Base-by-base conservation (phyloP, 1,140 invertebrate genomes). In the Temnothorax nylanderi region DNA sequence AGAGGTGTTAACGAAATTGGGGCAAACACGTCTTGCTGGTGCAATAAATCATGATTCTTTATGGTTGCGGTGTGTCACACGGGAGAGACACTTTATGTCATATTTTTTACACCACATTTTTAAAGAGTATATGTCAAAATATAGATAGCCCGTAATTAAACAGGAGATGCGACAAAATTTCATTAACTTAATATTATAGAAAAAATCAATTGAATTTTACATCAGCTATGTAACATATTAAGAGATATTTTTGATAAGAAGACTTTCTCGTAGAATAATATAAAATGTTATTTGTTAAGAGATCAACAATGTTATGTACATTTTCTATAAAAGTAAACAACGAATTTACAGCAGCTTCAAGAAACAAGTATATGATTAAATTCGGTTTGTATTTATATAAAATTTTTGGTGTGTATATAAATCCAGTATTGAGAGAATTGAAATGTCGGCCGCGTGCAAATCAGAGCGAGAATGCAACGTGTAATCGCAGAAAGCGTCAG, bases 401-500 rank as follows among this genome's bases (percentile, higher is more conserved):
- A 67, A 37, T 80, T 4, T 11, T 6, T 16, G 26, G 2, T 32
- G 1, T 32, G 2, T 64, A 10, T 26, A 18, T 47, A 62, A 32
- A 64, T 74, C 3, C 34, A 2, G 34, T 41, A 64, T 78, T 49
- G 3, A 47, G 18, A 65, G 41, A 2, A 10, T 41, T 54, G 47
- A 54, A 11, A 41, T 41, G 56, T 71, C 54, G 64, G 34, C 21
- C 58, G 37, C 8, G 4, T 51, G 8, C 44, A 80, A 51, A 80
- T 6, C 26, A 13, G 56, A 13, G 18, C 44, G 34, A 47, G 26
- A 21, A 26, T 11, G 51, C 54, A 62, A 78, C 54, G 62, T 88
- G 86, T 77, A 69, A 80, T 60, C 81, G 76, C 51, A 72, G 72
- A 85, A 85, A 81, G 75, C 87, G 86, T 82, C 84, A 65, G 32